These are phyloP conservation scores for Morphnarchus princeps DNA, from an alignment of 2,113 vertebrate species.

Conservation along the genomic window DNA sequence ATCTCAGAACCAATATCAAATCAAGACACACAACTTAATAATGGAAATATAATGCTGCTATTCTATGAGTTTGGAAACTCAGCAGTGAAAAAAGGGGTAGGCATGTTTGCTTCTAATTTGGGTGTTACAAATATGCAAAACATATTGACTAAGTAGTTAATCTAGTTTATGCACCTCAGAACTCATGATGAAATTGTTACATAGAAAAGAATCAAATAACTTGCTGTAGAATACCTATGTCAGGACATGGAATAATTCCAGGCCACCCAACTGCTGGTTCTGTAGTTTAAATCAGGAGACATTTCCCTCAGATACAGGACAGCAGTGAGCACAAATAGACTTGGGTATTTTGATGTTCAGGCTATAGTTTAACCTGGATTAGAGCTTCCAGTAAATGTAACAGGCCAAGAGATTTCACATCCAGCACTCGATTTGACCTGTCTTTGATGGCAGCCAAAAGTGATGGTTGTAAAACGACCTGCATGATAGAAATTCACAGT, in stretches of 20 bases:
- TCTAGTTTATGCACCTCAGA: background rate
- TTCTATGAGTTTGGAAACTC: background rate
- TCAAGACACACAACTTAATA: background rate
- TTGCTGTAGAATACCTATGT: background rate
- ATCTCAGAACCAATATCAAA: background rate
- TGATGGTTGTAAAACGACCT: background rate
- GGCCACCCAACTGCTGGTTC: accelerated
- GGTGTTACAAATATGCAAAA: background rate
- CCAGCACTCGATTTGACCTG: background rate
- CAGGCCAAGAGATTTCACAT: background rate
- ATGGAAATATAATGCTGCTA: background rate
- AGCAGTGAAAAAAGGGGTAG: background rate
- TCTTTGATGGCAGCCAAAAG: background rate
- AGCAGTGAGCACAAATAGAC: background rate
- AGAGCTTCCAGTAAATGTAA: background rate
- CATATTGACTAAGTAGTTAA: background rate
- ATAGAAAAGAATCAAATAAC: background rate
- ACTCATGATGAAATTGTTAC: background rate
- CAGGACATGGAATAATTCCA: background rate
- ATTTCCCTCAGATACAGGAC: background rate
- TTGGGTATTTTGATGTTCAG: background rate
- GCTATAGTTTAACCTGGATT: background rate
- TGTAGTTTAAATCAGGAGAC: background rate
- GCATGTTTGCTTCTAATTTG: background rate
- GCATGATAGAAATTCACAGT: background rate